Base-by-base conservation (phyloP, 2,797 vertebrate genomes). In the Ambastaia sidthimunki region DNA sequence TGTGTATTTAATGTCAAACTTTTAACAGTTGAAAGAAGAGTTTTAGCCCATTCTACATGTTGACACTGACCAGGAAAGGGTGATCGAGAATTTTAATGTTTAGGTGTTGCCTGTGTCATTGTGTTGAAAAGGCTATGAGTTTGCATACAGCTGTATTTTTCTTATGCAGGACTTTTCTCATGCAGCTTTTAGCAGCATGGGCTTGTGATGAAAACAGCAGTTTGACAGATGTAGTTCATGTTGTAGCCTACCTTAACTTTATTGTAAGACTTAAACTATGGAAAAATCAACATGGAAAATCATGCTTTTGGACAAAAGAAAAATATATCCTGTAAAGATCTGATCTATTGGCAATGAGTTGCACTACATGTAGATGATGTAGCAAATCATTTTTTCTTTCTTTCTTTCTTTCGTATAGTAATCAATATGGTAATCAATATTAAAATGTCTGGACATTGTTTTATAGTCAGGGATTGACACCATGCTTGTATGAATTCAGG, bases 391-490 rank as follows among this genome's bases (percentile, higher is more conserved):
- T 96, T 93, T 92, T 87, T 85, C 93, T 91, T 95, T 34, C 60
- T 63, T 62, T 62, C 59, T 62, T 52, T 52, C 21, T 54, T 31
- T 60, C 41, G 47, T 48, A n/a, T n/a, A n/a, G n/a, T n/a, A n/a
- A n/a, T n/a, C n/a, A 94, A 93, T 92, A 92, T 91, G 91, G 91
- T 92, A 96, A 97, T 95, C 94, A 94, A 96, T 95, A 95, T 69
- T 48, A 76, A 76, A 59, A 97, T 94, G 92, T 95, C 93, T 94
- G 93, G 93, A 94, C 92, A 94, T 96, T 97, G 31, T 95, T 93
- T 91, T 89, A 92, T 90, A 91, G 95, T 94, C 95, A 97, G 96
- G 96, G 96, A 96, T 95, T 96, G 95, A 96, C 94, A 96, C 96
- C 94, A 95, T 97, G 95, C 95, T 93, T 96, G 96, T 96, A 90